phyloP scores from a whole-genome alignment of 2,113 vertebrate species.

The Erythrolamprus reginae region DNA sequence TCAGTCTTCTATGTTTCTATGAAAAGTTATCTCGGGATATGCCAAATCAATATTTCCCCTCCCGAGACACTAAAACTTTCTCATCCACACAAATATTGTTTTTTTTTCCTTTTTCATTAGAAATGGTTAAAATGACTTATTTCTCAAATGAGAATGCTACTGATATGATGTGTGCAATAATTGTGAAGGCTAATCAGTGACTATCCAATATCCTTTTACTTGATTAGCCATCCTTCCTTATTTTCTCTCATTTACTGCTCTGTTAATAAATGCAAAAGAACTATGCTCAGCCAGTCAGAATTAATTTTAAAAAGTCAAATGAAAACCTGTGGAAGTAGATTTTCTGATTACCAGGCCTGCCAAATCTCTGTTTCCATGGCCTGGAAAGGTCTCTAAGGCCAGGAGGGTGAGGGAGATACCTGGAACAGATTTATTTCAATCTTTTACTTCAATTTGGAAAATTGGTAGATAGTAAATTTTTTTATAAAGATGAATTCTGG shows the following conservation, averaged over 20 bases:
- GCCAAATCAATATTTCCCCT: not conserved
- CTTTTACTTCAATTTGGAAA: not conserved
- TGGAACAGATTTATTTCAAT: not conserved
- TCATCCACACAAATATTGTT: not conserved
- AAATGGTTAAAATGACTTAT: slow-evolving; percentile 7
- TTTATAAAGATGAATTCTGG: not conserved
- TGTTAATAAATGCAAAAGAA: slow-evolving; percentile 30
- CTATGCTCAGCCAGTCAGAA: slow-evolving; percentile 8
- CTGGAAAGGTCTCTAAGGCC: not conserved
- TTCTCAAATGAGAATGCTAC: slow-evolving; percentile 27
- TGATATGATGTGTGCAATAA: slow-evolving; percentile 27
- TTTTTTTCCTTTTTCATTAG: slow-evolving; percentile 27
- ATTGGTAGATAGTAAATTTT: not conserved
- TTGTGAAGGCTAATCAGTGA: slow-evolving; percentile 17
- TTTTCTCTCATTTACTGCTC: slow-evolving; percentile 19
- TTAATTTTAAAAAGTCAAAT: slow-evolving; percentile 13
- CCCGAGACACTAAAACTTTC: slow-evolving; percentile 14
- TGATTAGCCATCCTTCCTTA: slow-evolving; percentile 32
- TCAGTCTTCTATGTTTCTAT: no score
- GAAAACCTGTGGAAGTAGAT: slow-evolving; percentile 3
- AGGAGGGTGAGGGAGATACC: no score
- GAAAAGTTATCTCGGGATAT: no score
- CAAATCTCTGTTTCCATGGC: not conserved
- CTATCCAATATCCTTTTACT: slow-evolving; percentile 27
- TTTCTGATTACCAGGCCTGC: not conserved